A percentile compares a stretch with the other conserved stretches of the same genome.
These are phyloP conservation scores for Eretmochelys imbricata DNA, from an alignment of 2,113 vertebrate species.

Conservation along the genomic window DNA sequence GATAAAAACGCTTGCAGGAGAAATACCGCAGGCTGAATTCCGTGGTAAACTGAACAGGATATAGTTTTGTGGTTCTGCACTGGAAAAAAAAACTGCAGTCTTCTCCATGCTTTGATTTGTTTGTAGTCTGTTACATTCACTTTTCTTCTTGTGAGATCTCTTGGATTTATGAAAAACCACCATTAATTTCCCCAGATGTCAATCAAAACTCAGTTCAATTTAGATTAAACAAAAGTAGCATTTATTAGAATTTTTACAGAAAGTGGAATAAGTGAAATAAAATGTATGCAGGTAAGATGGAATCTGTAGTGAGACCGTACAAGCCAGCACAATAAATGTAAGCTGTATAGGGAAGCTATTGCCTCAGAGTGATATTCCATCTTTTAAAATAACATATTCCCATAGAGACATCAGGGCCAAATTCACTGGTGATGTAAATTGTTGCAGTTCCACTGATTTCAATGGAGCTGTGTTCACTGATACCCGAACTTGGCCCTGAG, in stretches of 20 bases:
- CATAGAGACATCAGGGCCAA: background rate
- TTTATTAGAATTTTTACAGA: background rate
- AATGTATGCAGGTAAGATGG: fast-evolving
- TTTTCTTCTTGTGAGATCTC: background rate
- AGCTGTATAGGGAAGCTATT: background rate
- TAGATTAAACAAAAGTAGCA: background rate
- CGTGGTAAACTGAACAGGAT: background rate
- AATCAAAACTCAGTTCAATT: background rate
- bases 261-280: background rate
- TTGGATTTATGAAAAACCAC: background rate
- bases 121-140: background rate
- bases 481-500: background rate
- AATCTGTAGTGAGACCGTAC: background rate
- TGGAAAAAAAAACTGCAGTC: background rate
- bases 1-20: background rate
- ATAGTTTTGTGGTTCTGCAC: background rate
- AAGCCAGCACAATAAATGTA: background rate
- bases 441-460: background rate
- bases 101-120: background rate
- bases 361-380: background rate
- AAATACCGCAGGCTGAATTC: background rate
- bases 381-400: background rate
- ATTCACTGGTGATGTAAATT: background rate
- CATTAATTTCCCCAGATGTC: background rate
- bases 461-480: background rate